Evolutionary conservation across 2,888 invertebrate species (phyloP).

Genomic region (Nebria salina): DNA sequence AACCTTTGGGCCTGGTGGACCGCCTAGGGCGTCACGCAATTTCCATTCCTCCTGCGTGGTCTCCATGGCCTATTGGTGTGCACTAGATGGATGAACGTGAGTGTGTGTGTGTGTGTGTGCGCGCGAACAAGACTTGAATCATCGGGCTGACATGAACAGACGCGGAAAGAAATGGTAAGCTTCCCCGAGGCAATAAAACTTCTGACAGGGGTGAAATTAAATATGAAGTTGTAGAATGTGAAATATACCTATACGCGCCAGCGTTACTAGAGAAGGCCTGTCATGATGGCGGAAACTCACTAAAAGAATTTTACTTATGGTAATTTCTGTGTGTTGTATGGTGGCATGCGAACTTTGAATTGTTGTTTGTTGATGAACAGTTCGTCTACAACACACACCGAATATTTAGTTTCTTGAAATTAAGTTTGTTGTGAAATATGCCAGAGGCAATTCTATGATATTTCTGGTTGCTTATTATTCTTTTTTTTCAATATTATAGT

Average conservation of each 20-base stretch:
- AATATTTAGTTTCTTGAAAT: slow-evolving; percentile 25
- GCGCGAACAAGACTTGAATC: slow-evolving; percentile 48
- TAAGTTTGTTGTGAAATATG: slow-evolving; percentile 11
- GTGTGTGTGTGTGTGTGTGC: slow-evolving; percentile 15
- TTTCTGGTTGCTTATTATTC: too few relatives aligned
- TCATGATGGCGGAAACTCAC: slow-evolving; percentile 33
- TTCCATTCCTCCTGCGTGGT: slow-evolving; percentile 50
- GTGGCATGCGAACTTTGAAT: slow-evolving; percentile 24
- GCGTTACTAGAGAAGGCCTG: neutral
- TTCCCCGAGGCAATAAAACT: slow-evolving; percentile 58
- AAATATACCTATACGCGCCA: slow-evolving; percentile 40
- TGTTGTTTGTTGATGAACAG: slow-evolving; percentile 23
- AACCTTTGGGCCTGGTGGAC: slow-evolving; percentile 35
- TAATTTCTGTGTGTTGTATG: slow-evolving; percentile 30
- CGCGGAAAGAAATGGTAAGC: slow-evolving; percentile 56
- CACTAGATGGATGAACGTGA: slow-evolving; percentile 1
- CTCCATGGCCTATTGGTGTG: slow-evolving; percentile 15
- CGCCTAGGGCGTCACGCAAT: slow-evolving; percentile 52
- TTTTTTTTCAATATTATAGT: too few relatives aligned
- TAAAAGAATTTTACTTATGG: slow-evolving; percentile 44
- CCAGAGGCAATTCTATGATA: neutral
- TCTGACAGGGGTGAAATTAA: slow-evolving; percentile 48
- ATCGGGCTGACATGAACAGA: slow-evolving; percentile 57
- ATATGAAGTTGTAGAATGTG: slow-evolving; percentile 46
- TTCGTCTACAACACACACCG: slow-evolving; percentile 15